Evolutionary conservation across 2,113 vertebrate species (phyloP), one percentile per base, ranked within the genome.

Genomic region (Lophotis ruficrista): DNA sequence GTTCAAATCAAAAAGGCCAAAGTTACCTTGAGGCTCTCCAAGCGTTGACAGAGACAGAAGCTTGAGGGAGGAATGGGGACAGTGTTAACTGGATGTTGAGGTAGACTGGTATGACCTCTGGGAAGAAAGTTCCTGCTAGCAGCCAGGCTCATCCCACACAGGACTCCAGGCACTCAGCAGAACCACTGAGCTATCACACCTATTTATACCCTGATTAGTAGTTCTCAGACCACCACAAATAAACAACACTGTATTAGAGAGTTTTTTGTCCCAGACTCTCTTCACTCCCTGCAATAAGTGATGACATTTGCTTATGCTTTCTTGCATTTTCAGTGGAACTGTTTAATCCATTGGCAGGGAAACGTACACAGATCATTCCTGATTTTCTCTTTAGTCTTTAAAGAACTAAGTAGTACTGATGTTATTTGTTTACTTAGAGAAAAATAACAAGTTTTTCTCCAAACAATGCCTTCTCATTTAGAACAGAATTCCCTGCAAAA

Each of bases 1-100:
- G 83, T 66, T 78, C 60, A 71, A 57, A 93, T 54, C 41, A 75
- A 83, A 95, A 92, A 84, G 38, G 48, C 43, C 72, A 31, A 76
- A 76, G 38, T 27, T 90, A 83, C 72, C 85, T 72, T 48, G 33
- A 82, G 77, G 53, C 73, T 85, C 47, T 93, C 33, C 80, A 61
- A 54, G 43, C 6, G 8, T 48, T 87, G 76, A 89, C 65, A 79
- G 79, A 86, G 70, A 79, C 48, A 80, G 48, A 66, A 66, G 24
- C 3, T 3, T 31, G 27, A 57, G 62, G 38, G 69, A 81, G 64
- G 38, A 71, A 78, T 7, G 5, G 51, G 60, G n/a, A 69, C 45
- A 70, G 31, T 1, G 13, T 41, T 61, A 87, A 84, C 69, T 64
- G 28, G 24, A 64, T 38, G n/a, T 53, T 47, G 43, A 82, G 83